Conservation (phyloP, 2,888 invertebrate species). For the Nephrotoma appendiculata region DNA sequence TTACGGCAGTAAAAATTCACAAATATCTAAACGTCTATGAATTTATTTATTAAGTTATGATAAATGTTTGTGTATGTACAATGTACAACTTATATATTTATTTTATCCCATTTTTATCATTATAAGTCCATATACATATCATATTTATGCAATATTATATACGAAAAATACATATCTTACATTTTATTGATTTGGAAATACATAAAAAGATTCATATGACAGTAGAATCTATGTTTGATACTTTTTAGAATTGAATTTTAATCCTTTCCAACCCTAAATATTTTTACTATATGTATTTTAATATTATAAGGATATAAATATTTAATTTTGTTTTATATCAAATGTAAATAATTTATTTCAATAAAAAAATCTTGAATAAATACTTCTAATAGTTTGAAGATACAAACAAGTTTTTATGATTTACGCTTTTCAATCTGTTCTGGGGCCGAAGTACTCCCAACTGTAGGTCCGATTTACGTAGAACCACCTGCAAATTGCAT, state of each 20-base stretch:
- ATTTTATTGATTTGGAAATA: neutral
- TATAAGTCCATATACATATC: neutral
- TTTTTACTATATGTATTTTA: neutral
- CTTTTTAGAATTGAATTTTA: neutral
- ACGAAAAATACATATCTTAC: no score
- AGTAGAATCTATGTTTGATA: neutral
- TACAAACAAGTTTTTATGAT: no score
- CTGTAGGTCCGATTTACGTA: no score
- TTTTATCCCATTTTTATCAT: neutral
- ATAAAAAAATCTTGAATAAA: no score
- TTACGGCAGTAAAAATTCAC: neutral
- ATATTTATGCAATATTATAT: neutral
- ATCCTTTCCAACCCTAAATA: neutral
- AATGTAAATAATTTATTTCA: no score
- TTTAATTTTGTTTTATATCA: neutral
- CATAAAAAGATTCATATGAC: neutral
- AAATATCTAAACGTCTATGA: neutral
- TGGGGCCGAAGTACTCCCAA: no score
- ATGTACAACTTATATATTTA: neutral
- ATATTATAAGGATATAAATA: neutral
- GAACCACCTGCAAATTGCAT: no score
- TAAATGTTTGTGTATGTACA: neutral
- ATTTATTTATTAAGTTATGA: neutral
- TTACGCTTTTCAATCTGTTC: no score
- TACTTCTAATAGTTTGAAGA: no score